Evolutionary conservation across 2,797 vertebrate species (phyloP).

Genomic region (Apogon hyalosoma): DNA sequence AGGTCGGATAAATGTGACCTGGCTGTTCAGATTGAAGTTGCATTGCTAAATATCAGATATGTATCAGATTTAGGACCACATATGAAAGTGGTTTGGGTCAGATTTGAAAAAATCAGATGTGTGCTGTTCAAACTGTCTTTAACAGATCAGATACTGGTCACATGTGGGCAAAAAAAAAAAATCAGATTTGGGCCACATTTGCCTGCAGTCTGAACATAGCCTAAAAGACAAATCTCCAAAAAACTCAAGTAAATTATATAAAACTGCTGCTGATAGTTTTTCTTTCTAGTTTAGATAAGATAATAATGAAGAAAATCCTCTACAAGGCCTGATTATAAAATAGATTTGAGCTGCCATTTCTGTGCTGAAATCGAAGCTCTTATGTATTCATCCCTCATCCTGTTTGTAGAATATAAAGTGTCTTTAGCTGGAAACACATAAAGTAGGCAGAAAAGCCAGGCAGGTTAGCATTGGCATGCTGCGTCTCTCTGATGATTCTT

Average conservation of each 20-base stretch:
- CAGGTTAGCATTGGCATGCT: no score
- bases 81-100: no score
- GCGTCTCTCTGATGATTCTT: not conserved
- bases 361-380: not conserved
- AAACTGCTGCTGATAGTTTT: no score
- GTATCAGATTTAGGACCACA: no score
- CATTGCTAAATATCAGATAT: not conserved
- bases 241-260: not conserved
- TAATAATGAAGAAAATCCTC: not conserved
- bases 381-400: not conserved
- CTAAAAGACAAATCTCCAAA: not conserved
- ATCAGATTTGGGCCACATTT: no score
- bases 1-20: no score
- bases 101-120: not conserved
- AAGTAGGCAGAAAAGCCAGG: not conserved
- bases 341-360: not conserved
- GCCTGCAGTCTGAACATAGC: not conserved
- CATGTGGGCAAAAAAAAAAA: no score
- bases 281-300: not conserved
- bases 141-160: no score
- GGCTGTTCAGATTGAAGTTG: no score
- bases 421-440: not conserved
- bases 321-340: not conserved
- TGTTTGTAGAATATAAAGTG: not conserved
- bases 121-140: no score